phyloP scores from a whole-genome alignment of 1,140 invertebrate genomes.

The Wiebesia pumilae region DNA sequence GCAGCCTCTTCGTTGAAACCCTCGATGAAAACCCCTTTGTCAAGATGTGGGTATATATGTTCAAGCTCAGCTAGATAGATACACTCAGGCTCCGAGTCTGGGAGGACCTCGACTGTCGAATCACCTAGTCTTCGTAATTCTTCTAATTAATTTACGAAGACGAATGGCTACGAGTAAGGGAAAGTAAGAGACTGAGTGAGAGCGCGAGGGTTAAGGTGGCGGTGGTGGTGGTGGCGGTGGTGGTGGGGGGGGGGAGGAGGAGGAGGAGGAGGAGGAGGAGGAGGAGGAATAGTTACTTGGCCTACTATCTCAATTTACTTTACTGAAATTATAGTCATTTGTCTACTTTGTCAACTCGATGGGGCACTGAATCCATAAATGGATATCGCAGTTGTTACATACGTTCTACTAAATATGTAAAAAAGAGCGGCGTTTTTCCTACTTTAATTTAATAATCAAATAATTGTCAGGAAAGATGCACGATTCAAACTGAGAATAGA shows the following conservation, averaged over 20 bases:
- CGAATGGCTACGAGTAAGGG: neutral
- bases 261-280: too few relatives aligned
- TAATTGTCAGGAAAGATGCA: too few relatives aligned
- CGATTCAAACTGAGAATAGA: too few relatives aligned
- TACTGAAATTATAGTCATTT: neutral
- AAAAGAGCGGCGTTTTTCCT: too few relatives aligned
- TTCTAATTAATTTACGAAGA: conserved; percentile 42
- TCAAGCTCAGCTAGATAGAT: neutral
- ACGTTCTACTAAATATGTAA: too few relatives aligned
- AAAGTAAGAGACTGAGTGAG: too few relatives aligned
- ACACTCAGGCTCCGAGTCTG: too few relatives aligned
- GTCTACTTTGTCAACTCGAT: neutral
- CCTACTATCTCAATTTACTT: neutral
- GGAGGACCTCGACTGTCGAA: neutral
- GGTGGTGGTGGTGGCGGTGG: too few relatives aligned
- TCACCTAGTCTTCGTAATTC: neutral
- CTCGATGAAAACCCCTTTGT: neutral
- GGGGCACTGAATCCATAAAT: neutral
- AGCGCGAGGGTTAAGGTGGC: too few relatives aligned
- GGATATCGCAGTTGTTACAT: neutral
- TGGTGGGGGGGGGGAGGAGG: too few relatives aligned
- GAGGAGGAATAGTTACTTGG: neutral
- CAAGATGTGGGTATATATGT: neutral
- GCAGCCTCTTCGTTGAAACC: neutral
- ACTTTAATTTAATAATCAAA: too few relatives aligned